phyloP scores from a whole-genome alignment of 1,140 invertebrate genomes.

The Drosophila pandora region DNA sequence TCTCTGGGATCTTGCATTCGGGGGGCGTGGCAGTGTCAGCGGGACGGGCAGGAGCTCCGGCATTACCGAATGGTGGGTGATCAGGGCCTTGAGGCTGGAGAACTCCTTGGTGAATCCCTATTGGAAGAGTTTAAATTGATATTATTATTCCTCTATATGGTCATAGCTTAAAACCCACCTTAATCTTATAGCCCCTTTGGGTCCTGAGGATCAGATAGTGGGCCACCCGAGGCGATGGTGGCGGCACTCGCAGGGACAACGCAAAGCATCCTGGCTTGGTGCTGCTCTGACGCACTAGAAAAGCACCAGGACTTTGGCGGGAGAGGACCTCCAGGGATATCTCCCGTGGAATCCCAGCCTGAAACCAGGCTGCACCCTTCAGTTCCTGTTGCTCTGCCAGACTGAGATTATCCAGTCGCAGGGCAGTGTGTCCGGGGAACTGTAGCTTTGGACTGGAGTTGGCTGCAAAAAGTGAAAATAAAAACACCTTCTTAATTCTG shows the following conservation, averaged over 20 bases:
- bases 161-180: conserved; percentile 86
- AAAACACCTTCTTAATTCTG: neutral
- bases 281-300: conserved; percentile 97
- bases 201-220: conserved; percentile 97
- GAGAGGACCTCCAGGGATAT: conserved; percentile 96
- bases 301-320: conserved; percentile 96
- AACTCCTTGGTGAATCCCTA: conserved; percentile 95
- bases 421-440: conserved; percentile 87
- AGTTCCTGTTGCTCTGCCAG: conserved; percentile 92
- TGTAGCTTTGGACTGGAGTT: conserved; percentile 81
- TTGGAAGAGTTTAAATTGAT: too few species aligned
- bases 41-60: conserved; percentile 96
- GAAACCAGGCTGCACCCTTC: conserved; percentile 95
- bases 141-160: too few species aligned
- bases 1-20: conserved; percentile 86
- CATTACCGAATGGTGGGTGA: conserved; percentile 98
- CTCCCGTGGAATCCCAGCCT: conserved; percentile 96
- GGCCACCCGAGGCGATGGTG: conserved; percentile 95
- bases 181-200: conserved; percentile 97
- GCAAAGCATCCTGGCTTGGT: conserved; percentile 97
- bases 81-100: conserved; percentile 92
- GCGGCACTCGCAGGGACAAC: conserved; percentile 96
- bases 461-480: conserved; percentile 42
- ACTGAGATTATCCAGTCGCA: conserved; percentile 88
- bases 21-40: conserved; percentile 91